Base-by-base conservation (phyloP, 2,113 vertebrate species). In the Aldabrachelys gigantea region DNA sequence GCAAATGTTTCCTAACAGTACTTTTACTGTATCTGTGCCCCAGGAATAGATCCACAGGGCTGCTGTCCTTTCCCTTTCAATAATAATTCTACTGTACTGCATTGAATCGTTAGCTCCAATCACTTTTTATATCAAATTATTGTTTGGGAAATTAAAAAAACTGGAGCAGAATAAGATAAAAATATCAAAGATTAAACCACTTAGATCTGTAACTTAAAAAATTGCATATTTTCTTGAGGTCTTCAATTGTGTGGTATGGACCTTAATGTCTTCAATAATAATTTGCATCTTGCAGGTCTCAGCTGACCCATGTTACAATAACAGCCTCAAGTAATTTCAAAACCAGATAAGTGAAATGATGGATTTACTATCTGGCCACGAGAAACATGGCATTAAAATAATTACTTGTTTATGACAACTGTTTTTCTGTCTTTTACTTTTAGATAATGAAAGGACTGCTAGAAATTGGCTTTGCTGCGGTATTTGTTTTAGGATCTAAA, bases 31-130 rank as follows among this genome's bases (percentile, higher is more conserved):
- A 83, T 80, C 89, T 92, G 80, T 84, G 41, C 54, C 59, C 86
- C 53, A 65, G 97, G 95, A 97, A 97, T 92, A 93, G 90, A 89
- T 90, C 57, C 93, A 78, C 10, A 72, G 94, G 59, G 50, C 53
- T 62, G 41, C 81, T 92, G 89, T 95, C 69, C 14, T 90, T 89
- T 87, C 2, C n/a, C 27, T n/a, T 8, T 19, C 57, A 76, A 98
- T 96, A 98, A 94, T 97, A 95, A 44, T 35, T n/a, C 72, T 89
- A 95, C 96, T 98, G 97, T 98, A 93, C 87, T 90, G 16, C 69
- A 54, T 52, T 52, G 81, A 72, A 69, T 84, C 96, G 50, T 76
- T 91, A 78, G 89, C 84, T 91, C 86, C 47, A 53, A 93, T 95
- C 95, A 85, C 86, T 85, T 94, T 94, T 95, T 91, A 92, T 98